Base-by-base conservation (phyloP, 2,113 vertebrate genomes). In the Rhynchopsitta pachyrhyncha region DNA sequence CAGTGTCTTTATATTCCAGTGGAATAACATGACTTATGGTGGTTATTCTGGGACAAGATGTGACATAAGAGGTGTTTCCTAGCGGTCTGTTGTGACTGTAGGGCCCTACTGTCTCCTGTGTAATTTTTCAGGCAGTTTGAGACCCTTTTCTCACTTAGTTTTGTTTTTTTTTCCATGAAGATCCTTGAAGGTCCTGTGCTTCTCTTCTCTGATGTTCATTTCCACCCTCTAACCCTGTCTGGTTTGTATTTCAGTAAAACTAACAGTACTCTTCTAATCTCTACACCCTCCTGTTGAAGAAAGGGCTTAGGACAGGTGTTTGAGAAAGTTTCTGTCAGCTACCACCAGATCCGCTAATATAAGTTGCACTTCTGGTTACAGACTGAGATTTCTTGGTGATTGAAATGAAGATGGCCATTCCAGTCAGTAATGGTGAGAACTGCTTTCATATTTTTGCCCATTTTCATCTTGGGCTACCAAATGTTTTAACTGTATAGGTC, bases 351-450 rank as follows among this genome's bases (percentile, higher is more conserved):
- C 67, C 7, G 31, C 81, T 97, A 95, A 97, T 82, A 9, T 8
- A 35, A 93, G 70, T 91, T 95, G 70, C 62, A 3, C 93, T 96
- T 96, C 86, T 95, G 94, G 62, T 97, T 97, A 85, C 96, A 97
- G 96, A 96, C 81, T 97, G 95, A 97, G 81, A 66, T 96, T 94
- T 95, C 91, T 92, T 96, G 95, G 77, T 52, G 93, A 69, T 82
- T 82, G 91, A 93, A 71, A 57, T 91, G 96, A 95, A 96, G 95
- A 97, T 95, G 94, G 81, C 95, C 94, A 96, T 89, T 92, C 93
- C 93, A 95, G 83, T 92, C 92, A 95, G 94, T 92, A 68, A 95
- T 95, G 96, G 96, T 96, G 94, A 97, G 96, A 95, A 89, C 74
- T 87, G 27, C 82, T 95, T 41, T 22, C 75, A 3, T 88, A 19